These are phyloP conservation scores for Halcyon malimbica DNA, from an alignment of 2,113 vertebrate species.

Conservation along the genomic window DNA sequence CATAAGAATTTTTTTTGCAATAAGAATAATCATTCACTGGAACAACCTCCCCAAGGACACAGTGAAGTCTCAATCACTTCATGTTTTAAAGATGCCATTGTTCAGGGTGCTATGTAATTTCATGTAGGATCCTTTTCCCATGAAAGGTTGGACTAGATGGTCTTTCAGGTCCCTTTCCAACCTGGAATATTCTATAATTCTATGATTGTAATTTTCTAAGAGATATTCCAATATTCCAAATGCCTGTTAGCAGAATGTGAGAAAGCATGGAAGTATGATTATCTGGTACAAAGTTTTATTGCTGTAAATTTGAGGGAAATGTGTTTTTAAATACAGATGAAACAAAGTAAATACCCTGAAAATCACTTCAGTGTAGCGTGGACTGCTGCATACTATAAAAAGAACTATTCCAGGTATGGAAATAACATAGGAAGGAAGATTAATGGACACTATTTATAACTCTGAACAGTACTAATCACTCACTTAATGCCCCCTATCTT, in stretches of 20 bases:
- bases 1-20: background rate
- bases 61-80: background rate
- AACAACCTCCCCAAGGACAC: background rate
- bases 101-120: background rate
- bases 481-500: rapidly evolving
- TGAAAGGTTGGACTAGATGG: background rate
- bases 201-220: background rate
- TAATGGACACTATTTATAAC: background rate
- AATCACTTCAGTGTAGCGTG: background rate
- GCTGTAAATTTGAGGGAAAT: background rate
- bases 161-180: background rate
- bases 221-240: too few relatives aligned
- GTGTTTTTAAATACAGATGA: background rate
- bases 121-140: background rate
- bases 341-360: background rate
- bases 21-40: background rate
- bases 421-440: background rate
- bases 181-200: background rate
- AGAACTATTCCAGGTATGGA: background rate
- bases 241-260: background rate
- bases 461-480: background rate
- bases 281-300: background rate
- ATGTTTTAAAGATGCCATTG: background rate
- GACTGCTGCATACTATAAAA: background rate
- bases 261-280: background rate